phyloP scores from a whole-genome alignment of 2,113 vertebrate genomes.

The Caranx ignobilis region DNA sequence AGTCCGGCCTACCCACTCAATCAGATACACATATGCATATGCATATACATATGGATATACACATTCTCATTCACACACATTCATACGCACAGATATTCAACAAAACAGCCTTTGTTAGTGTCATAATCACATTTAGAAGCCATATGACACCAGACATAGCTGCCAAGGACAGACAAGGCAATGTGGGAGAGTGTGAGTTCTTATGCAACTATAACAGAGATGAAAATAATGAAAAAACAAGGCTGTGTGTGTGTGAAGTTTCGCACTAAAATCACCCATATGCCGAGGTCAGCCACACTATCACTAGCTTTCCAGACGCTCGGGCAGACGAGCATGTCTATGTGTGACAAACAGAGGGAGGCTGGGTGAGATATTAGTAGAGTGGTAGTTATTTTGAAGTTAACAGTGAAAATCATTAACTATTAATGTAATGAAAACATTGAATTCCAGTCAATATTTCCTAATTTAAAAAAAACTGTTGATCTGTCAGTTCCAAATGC shows the following conservation, averaged over 20 bases:
- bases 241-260: slow-evolving; percentile 63
- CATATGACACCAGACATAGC: slow-evolving; percentile 64
- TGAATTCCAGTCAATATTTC: background rate
- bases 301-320: slow-evolving; percentile 70
- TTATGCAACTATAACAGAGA: slow-evolving; percentile 44
- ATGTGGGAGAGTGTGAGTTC: slow-evolving; percentile 63
- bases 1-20: slow-evolving; percentile 67
- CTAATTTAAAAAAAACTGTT: background rate
- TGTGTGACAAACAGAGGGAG: slow-evolving; percentile 15
- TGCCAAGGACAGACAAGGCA: slow-evolving; percentile 68
- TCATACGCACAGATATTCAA: slow-evolving; percentile 28
- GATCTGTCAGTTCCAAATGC: background rate
- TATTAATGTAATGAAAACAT: background rate
- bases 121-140: slow-evolving; percentile 73
- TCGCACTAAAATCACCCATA: slow-evolving; percentile 70
- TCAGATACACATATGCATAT: slow-evolving; percentile 24
- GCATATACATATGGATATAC: slow-evolving; percentile 25
- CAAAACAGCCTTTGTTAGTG: slow-evolving; percentile 64
- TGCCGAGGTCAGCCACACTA: slow-evolving; percentile 75
- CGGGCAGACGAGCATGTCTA: slow-evolving; percentile 21
- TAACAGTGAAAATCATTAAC: background rate
- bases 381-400: background rate
- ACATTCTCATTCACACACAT: slow-evolving; percentile 22
- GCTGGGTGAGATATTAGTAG: background rate
- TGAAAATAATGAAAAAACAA: slow-evolving; percentile 58